Conservation (phyloP, 2,888 invertebrate species). For the Vesta saturnalis region DNA sequence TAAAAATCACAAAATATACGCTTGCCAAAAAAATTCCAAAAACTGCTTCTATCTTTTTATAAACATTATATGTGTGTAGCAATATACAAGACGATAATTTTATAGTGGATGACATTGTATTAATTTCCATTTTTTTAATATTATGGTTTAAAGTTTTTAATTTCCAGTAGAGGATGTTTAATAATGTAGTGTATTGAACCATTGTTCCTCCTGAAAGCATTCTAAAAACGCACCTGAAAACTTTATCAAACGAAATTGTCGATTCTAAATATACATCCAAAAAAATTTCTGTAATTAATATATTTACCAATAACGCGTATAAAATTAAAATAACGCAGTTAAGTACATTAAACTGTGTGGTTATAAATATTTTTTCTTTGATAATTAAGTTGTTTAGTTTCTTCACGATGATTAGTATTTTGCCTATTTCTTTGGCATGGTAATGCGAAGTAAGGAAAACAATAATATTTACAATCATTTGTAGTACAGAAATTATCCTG, state of each 20-base stretch:
- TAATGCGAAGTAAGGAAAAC: not conserved
- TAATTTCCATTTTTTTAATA: not conserved
- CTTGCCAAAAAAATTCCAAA: slow-evolving; percentile 1
- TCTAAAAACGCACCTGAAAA: not conserved
- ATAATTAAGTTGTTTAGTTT: not conserved
- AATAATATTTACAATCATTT: not conserved
- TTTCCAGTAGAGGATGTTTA: not conserved
- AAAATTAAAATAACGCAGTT: not conserved
- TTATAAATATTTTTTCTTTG: not conserved
- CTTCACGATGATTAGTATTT: not conserved
- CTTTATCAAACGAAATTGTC: not conserved
- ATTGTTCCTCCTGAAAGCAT: not conserved
- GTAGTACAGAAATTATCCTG: not conserved
- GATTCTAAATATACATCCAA: not conserved
- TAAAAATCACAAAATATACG: not conserved
- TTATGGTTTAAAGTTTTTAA: not conserved
- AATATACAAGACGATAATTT: not conserved
- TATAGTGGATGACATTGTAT: not conserved
- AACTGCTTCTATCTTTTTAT: not conserved
- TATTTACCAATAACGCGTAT: not conserved
- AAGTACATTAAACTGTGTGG: not conserved
- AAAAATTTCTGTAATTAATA: not conserved
- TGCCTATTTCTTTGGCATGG: not conserved
- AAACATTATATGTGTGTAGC: not conserved
- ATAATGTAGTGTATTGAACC: not conserved